Evolutionary conservation across 2,113 vertebrate genomes (phyloP).

Genomic region (Hyla sarda): DNA sequence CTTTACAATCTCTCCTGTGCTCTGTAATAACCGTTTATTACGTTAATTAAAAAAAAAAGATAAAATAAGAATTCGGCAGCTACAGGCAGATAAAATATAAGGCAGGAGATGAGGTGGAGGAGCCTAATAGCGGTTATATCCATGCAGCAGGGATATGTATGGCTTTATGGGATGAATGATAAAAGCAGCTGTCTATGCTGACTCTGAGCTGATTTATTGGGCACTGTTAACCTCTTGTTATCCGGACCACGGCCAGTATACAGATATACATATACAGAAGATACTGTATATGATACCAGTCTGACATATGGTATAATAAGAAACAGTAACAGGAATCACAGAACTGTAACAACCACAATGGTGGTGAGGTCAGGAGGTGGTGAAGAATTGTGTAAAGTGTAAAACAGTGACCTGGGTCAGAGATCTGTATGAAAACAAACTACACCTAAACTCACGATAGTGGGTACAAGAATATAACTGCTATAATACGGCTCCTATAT

Average conservation of each 20-base stretch:
- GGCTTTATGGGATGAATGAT: slow-evolving; percentile 34
- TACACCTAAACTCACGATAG: background rate
- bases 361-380: background rate
- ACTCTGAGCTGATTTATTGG: background rate
- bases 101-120: background rate
- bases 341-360: too few relatives aligned
- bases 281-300: background rate
- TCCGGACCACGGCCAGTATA: background rate
- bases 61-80: background rate
- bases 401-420: background rate
- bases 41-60: background rate
- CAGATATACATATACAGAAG: background rate
- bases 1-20: background rate
- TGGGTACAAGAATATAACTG: too few relatives aligned
- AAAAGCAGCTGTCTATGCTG: slow-evolving; percentile 21
- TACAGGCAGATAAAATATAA: background rate
- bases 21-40: slow-evolving; percentile 8
- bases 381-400: background rate
- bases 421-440: background rate
- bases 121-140: background rate
- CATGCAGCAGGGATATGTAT: background rate
- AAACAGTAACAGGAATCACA: background rate
- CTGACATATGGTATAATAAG: background rate
- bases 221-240: background rate
- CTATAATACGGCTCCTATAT: too few relatives aligned